A percentile compares a stretch with the other conserved stretches of the same genome.
phyloP scores from a whole-genome alignment of 23 tunicate genomes.

The Styela plicata region DNA sequence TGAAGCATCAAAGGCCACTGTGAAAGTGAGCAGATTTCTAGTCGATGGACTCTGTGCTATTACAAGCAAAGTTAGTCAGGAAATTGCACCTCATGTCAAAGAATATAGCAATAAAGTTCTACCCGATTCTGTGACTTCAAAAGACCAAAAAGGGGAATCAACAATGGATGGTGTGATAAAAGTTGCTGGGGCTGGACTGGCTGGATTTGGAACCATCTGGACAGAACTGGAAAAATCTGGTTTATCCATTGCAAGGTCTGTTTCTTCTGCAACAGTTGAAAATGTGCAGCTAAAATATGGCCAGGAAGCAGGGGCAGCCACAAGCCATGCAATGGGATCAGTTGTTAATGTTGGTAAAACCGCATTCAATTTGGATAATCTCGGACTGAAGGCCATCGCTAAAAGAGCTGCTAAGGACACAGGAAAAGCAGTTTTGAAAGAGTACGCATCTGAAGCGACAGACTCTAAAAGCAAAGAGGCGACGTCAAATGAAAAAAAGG shows the following conservation, averaged over 20 bases:
- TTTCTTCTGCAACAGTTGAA: constrained; percentile 63
- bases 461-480: neutral
- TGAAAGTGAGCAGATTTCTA: constrained; percentile 43
- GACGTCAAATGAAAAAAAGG: too few species aligned
- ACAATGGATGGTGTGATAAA: constrained; percentile 35
- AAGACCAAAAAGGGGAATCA: constrained; percentile 28
- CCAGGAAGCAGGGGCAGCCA: constrained; percentile 48
- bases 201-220: constrained; percentile 65
- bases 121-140: constrained; percentile 24
- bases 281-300: constrained; percentile 77
- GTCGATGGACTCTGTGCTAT: constrained; percentile 47
- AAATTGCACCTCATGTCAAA: constrained; percentile 39
- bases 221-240: constrained; percentile 65
- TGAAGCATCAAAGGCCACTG: constrained; percentile 64
- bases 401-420: constrained; percentile 66
- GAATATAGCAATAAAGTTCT: constrained; percentile 24
- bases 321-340: constrained; percentile 59
- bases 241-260: constrained; percentile 50
- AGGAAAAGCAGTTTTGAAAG: constrained; percentile 49
- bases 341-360: constrained; percentile 64
- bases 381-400: constrained; percentile 77
- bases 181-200: constrained; percentile 73
- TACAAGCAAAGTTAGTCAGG: constrained; percentile 35
- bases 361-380: constrained; percentile 58
- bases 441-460: constrained; percentile 10